Conservation (phyloP, 2,113 vertebrate species). For the Neolamprologus modestus region DNA sequence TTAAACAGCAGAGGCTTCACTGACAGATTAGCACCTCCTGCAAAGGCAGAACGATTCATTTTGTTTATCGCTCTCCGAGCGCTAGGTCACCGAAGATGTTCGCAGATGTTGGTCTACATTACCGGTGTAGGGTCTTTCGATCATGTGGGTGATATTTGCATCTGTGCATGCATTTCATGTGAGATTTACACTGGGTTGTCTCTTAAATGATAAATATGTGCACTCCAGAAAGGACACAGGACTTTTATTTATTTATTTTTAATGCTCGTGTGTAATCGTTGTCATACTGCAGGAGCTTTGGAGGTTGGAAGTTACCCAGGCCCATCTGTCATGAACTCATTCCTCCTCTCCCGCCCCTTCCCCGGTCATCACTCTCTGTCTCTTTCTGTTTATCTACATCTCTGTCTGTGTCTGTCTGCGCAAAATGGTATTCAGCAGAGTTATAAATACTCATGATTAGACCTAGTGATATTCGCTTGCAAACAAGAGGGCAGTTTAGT, state of each 20-base stretch:
- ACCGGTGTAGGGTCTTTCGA: not conserved
- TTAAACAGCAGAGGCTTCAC: not conserved
- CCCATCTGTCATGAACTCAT: constrained; percentile 51
- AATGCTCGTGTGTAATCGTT: constrained; percentile 24
- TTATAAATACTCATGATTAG: not conserved
- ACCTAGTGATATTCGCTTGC: not conserved
- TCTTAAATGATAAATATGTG: not conserved
- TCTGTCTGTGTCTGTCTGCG: not conserved
- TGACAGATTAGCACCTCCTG: constrained; percentile 14
- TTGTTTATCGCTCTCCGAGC: not conserved
- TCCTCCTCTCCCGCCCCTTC: not conserved
- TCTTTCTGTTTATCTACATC: not conserved
- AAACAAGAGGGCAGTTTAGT: not conserved
- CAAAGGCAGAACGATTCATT: not conserved
- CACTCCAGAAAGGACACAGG: not conserved
- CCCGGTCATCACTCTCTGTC: not conserved
- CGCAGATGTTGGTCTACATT: not conserved
- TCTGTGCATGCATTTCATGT: not conserved
- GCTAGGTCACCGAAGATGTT: not conserved
- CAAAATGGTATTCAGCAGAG: not conserved
- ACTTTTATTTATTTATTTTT: not conserved
- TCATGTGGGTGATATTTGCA: not conserved
- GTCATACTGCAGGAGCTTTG: constrained; percentile 31
- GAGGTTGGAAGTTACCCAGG: constrained; percentile 25
- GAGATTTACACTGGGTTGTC: not conserved